Percentiles rank a stretch among this genome's conserved stretches.
Evolutionary conservation across 2,888 invertebrate genomes (phyloP).

Genomic region (Serrognathus titanus): DNA sequence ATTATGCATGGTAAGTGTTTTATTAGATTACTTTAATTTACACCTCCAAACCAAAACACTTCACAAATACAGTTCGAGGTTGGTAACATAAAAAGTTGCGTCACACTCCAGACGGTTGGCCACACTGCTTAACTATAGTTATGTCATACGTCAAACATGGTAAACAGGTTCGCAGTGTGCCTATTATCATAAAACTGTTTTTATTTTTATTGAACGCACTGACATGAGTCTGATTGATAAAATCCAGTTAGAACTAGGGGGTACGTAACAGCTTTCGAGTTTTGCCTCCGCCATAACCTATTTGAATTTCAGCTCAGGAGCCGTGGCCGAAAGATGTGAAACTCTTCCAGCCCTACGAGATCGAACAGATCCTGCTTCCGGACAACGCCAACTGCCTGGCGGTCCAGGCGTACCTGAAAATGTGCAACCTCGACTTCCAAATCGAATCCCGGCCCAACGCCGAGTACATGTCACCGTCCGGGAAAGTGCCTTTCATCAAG

Average conservation of each 20-base stretch:
- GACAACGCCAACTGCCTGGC: slow-evolving; percentile 93
- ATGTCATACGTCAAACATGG: too few species aligned
- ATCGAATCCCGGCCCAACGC: slow-evolving; percentile 86
- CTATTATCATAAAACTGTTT: not conserved
- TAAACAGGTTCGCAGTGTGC: not conserved
- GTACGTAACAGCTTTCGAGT: not conserved
- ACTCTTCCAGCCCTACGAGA: slow-evolving; percentile 86
- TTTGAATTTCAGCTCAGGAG: slow-evolving; percentile 66
- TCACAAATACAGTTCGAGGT: too few species aligned
- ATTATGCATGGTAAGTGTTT: slow-evolving; percentile 17
- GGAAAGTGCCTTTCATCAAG: slow-evolving; percentile 87
- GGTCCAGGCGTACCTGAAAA: slow-evolving; percentile 89
- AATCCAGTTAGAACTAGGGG: not conserved
- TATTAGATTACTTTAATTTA: too few species aligned
- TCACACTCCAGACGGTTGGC: too few species aligned
- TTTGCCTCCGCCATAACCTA: not conserved
- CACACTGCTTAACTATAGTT: too few species aligned
- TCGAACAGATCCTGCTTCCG: slow-evolving; percentile 88
- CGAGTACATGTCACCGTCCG: slow-evolving; percentile 94
- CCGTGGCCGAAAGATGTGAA: slow-evolving; percentile 88
- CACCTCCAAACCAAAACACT: too few species aligned
- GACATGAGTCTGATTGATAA: not conserved
- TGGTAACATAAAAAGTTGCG: too few species aligned
- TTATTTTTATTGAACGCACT: not conserved
- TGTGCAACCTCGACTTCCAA: slow-evolving; percentile 82